Evolutionary conservation across 2,888 invertebrate genomes (phyloP), one percentile per base, ranked within the genome.

Genomic region (Odontomyia ornata): DNA sequence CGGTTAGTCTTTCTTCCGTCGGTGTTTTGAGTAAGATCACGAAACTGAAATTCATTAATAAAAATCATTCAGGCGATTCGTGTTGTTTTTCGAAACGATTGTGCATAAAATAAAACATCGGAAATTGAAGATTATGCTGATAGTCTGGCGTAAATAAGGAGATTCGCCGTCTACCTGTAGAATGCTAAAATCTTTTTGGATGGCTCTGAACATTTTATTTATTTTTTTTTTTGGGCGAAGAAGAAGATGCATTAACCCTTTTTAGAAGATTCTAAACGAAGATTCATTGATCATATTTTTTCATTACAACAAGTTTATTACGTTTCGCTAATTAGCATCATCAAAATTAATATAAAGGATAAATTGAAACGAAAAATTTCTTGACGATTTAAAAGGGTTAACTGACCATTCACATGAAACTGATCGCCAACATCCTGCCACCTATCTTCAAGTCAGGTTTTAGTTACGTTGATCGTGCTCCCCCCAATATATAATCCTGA

Each of bases 21-120:
- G 5, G 52, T 52, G 15, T 18, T 52, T 52, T 18, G 52, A 52
- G 60, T 60, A 73, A 60, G 60, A 73, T 73, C 73, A 73, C 73
- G 60, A 57, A 73, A 60, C 73, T 57, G 21, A 73, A 73, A 57
- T 73, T 73, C 73, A 73, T 73, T 73, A 73, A 73, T 73, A 60
- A 57, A 72, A 73, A 57, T 73, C 73, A 43, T 46, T 69, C 9
- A 23, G 25, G 2, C 28, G 46, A 25, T 23, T 18, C 13, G 18
- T 23, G 9, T 5, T 47, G 46, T n/a, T 69, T 18, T 67, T 46
- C 15, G 46, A 28, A 18, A 36, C 13, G 4, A 18, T 13, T 28
- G 7, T 62, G 62, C 62, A 65, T 30, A 36, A n/a, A n/a, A 65
- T 27, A 27, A 21, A 18, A 21, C 1, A n/a, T 28, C 1, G 65